Evolutionary conservation across 1,140 invertebrate genomes (phyloP), one percentile per base, ranked within the genome.

Genomic region (Solenopsis fugax): DNA sequence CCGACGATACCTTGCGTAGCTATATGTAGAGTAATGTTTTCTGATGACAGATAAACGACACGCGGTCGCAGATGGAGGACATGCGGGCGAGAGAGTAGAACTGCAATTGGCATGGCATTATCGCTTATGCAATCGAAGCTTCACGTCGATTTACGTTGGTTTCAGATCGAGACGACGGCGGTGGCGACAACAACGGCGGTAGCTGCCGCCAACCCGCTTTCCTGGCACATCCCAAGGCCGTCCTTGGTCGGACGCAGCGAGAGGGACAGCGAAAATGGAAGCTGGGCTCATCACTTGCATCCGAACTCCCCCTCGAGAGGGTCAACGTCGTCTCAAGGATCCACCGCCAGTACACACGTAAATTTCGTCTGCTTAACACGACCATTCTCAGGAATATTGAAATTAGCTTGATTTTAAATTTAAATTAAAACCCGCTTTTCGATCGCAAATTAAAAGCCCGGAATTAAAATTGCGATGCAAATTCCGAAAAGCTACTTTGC

Each of bases 191-290:
- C 89, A 52, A 88, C 94, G 72, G 90, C 93, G 77, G 92, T 92
- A 64, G 65, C 65, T 71, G 54, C 69, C 13, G 86, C 90, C 62
- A 88, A 91, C 73, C 92, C 91, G 89, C 93, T 93, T 90, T 96
- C 96, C 88, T 97, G 97, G 97, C 97, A 97, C 93, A 97, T 97
- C 94, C 97, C 97, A 88, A 96, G 97, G 95, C 97, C 97, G 90
- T 97, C 97, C 91, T 95, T 98, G 88, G 93, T 95, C 67, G 94
- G 93, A 10, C 95, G 95, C 69, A 95, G 94, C 86, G 94, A 95
- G 86, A 93, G 91, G 54, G 93, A 93, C 87, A 94, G 94, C 78
- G 94, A 95, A 65, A 94, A 93, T 92, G 93, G 92, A 78, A 95
- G 90, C 89, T 95, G 94, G 94, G 84, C 89, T 85, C 93, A 94